Evolutionary conservation across 2,888 invertebrate genomes (phyloP).

Genomic region (Strigamia transsilvanica): DNA sequence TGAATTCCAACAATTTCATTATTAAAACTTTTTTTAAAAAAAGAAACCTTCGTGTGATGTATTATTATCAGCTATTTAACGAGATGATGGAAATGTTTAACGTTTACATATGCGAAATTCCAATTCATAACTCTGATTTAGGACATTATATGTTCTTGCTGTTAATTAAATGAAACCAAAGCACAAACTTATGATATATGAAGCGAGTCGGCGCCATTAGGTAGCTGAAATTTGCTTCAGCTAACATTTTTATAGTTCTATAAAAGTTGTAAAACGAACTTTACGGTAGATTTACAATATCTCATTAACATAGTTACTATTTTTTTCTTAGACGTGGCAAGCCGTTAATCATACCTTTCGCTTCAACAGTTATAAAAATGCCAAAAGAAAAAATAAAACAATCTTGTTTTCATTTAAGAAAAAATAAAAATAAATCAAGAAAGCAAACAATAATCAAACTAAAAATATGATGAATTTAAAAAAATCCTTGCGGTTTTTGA

Average conservation of each 20-base stretch:
- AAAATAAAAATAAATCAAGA: no score
- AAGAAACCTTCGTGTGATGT: neutral
- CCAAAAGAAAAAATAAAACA: neutral
- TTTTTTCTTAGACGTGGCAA: neutral
- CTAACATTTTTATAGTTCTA: slow-evolving; percentile 8
- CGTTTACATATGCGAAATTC: neutral
- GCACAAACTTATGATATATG: neutral
- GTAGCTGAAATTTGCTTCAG: slow-evolving; percentile 8
- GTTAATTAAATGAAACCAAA: slow-evolving; percentile 8
- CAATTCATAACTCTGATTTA: neutral
- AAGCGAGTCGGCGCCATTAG: slow-evolving; percentile 8
- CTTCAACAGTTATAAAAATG: neutral
- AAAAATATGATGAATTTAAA: no score
- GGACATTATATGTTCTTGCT: neutral
- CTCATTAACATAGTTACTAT: neutral
- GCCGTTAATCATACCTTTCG: neutral
- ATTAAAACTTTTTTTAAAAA: neutral
- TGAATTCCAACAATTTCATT: neutral
- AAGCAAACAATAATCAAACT: no score
- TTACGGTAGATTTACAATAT: neutral
- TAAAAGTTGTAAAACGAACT: slow-evolving; percentile 8
- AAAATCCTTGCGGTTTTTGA: no score
- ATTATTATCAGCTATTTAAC: neutral
- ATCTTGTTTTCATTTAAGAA: neutral
- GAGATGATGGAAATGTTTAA: slow-evolving; percentile 1